A percentile compares a stretch with the other conserved stretches of the same genome.
Conservation (phyloP, 2,888 invertebrate genomes). For the Melinaea menophilus region DNA sequence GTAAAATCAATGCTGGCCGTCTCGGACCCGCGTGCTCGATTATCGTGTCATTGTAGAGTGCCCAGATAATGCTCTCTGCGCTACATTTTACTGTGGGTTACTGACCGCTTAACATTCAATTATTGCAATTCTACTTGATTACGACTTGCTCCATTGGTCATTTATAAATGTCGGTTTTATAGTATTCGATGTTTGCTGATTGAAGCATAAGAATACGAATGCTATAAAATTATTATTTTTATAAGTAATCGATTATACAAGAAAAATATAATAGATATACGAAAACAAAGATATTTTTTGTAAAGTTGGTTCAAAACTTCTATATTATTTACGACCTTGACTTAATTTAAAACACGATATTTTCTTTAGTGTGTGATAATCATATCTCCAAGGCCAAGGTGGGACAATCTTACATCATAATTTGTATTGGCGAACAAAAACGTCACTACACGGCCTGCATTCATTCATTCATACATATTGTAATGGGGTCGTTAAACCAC, state of each 20-base stretch:
- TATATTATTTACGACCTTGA: no score
- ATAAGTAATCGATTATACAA: no score
- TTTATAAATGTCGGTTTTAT: no score
- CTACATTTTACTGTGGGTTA: slow-evolving; percentile 50
- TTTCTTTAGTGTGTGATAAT: slow-evolving; percentile 20
- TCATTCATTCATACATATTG: slow-evolving; percentile 77
- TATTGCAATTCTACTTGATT: slow-evolving; percentile 57
- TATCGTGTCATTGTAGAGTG: slow-evolving; percentile 69
- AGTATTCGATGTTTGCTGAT: no score
- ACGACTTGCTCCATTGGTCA: slow-evolving; percentile 29
- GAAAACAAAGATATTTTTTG: no score
- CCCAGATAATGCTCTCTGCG: slow-evolving; percentile 59
- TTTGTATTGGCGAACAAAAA: slow-evolving; percentile 57
- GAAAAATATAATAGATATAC: no score
- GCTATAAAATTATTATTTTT: no score
- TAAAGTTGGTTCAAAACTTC: no score
- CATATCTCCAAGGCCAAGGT: slow-evolving; percentile 17
- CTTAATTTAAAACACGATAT: background rate
- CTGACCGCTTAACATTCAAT: slow-evolving; percentile 55
- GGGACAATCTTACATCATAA: slow-evolving; percentile 47
- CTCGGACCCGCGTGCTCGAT: slow-evolving; percentile 59
- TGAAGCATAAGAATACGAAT: no score
- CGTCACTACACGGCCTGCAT: slow-evolving; percentile 71
- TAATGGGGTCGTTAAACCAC: slow-evolving; percentile 77
- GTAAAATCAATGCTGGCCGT: slow-evolving; percentile 71